Evolutionary conservation across 2,113 vertebrate genomes (phyloP), one percentile per base, ranked within the genome.

Genomic region (Saguinus imperator): DNA sequence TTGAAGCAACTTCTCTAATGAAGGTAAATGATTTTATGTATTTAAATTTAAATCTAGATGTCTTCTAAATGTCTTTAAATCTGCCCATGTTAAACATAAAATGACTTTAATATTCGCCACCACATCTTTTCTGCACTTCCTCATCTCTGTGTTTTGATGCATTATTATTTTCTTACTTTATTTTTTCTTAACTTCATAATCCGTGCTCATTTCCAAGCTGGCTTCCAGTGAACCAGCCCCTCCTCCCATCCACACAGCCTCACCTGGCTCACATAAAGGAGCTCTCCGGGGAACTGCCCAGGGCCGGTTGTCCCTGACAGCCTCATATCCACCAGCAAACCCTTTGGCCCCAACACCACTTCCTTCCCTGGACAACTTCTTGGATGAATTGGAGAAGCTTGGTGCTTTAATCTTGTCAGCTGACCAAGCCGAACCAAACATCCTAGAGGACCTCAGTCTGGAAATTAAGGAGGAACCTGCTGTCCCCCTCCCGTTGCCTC

Each of bases 231-330:
- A 95, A 97, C 98, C 98, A 96, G 97, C 55, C 77, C 82, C 85
- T 87, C 98, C 96, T 98, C 75, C 94, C 97, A 97, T 81, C 86
- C 97, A 97, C 95, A 97, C 95, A 95, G 80, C 96, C 73, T 97
- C 97, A 23, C 93, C 97, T 94, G 98, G 96, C 97, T 97, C 97
- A 98, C 97, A 97, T 70, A 97, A 97, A 98, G 98, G 97, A 84
- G 97, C 97, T 91, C 97, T 99, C 82, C 98, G 98, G 81, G 97
- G 98, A 76, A 17, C 98, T 96, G 97, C 98, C 98, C 98, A 73
- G 35, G 99, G 99, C 95, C 98, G 98, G 98, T 98, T 99, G 43
- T 98, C 99, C 88, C 98, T 99, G 97, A 99, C 99, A 92, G 68
- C 98, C 98, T 98, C 96, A 43, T 86, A 97, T 83, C 98, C 98